phyloP scores from a whole-genome alignment of 2,888 invertebrate genomes.

The Spodoptera exigua region DNA sequence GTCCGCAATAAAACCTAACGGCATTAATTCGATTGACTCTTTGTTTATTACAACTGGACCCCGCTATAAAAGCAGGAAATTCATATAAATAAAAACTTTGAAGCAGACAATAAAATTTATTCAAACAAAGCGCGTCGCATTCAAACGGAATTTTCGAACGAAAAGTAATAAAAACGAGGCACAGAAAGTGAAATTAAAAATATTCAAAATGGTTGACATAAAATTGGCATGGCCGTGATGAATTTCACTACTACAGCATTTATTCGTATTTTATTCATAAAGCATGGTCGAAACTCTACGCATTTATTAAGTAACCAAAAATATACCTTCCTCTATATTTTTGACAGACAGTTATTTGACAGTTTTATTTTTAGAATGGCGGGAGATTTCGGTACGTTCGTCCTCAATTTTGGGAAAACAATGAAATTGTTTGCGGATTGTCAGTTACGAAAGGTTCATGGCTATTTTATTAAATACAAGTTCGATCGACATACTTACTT shows the following conservation, averaged over 20 bases:
- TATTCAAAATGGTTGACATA: conserved; percentile 61
- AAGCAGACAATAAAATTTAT: conserved; percentile 39
- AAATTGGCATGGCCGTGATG: conserved; percentile 55
- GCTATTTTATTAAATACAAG: no score
- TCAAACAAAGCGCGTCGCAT: conserved; percentile 28
- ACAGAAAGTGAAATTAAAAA: conserved; percentile 68
- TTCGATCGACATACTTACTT: no score
- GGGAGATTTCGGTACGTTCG: not conserved
- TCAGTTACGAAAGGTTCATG: no score
- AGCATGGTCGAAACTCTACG: not conserved
- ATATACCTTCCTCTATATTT: not conserved
- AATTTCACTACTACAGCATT: conserved; percentile 61
- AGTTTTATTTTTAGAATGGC: not conserved
- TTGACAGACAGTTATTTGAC: not conserved
- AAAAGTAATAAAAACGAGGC: conserved; percentile 53
- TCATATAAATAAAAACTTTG: conserved; percentile 19
- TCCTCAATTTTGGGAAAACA: conserved; percentile 13
- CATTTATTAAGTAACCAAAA: not conserved
- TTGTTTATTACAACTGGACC: conserved; percentile 5
- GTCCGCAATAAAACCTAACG: not conserved
- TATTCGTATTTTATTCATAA: conserved; percentile 20
- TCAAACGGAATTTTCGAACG: conserved; percentile 28
- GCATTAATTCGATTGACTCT: conserved; percentile 1
- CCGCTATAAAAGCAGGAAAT: conserved; percentile 15
- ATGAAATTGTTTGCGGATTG: no score